Evolutionary conservation across 1,140 invertebrate species (phyloP), one percentile per base, ranked within the genome.

Genomic region (Drosophila tsacasi): DNA sequence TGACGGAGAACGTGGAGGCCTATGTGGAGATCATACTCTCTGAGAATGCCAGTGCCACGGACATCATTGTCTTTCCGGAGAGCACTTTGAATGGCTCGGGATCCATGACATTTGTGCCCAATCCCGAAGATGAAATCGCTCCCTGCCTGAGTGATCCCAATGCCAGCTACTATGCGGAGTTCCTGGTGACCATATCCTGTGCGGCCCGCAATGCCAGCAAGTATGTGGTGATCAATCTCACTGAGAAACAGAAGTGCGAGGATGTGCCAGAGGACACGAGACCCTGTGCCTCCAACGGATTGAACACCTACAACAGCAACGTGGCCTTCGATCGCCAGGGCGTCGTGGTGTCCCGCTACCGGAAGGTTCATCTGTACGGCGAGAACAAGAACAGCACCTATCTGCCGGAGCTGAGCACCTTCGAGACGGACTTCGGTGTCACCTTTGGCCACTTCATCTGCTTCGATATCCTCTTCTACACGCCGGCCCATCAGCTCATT

Each of bases 41-140:
- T 1, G n/a, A 40, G 13, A 76, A 84, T 12, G 91, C 81, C 50
- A 75, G 37, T 12, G 30, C 49, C 58, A 95, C 94, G 0, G 96
- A 98, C 73, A 97, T 98, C 17, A 94, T 98, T 6, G 96, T 98
- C 4, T 98, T 98, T 85, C 97, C 97, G 0, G 97, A 98, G 93
- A 76, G 93, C 58, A 95, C 94, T 0, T 65, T 95, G 0, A 94
- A 94, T 19, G 72, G 25, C 8, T 17, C 47, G 9, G n/a, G 54
- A 0, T 58, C 76, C 1, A 8, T 47, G 3, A 81, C 73, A 5
- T 93, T 81, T 68, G 81, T 93, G n/a, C 92, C 92, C 0, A 30
- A 61, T 23, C 72, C 83, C 9, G 54, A 68, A 10, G 39, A 78
- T 0, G 21, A 49, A 15, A n/a, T 77, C 0, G n/a, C 32, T 0